Percentiles rank a stretch among this genome's conserved stretches.
Evolutionary conservation across 2,797 vertebrate species (phyloP).

Genomic region (Melanotaenia trifasciata): DNA sequence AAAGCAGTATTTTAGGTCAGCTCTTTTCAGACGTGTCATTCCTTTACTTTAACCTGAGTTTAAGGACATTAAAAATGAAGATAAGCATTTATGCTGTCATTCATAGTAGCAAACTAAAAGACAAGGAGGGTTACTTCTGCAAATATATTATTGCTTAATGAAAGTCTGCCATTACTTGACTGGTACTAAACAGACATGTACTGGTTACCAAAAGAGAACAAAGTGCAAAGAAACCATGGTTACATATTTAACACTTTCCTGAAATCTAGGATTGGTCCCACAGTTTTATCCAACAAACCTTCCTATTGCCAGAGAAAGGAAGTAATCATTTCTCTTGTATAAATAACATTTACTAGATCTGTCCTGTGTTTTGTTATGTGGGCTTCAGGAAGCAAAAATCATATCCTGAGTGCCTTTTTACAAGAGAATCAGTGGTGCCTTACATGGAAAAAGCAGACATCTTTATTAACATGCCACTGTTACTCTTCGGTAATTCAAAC

Average conservation of each 20-base stretch:
- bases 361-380: background rate
- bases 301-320: background rate
- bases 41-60: background rate
- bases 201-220: background rate
- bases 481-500: no score
- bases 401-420: constrained; percentile 1
- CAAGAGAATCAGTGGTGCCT: background rate
- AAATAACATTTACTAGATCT: background rate
- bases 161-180: background rate
- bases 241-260: no score
- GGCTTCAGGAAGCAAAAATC: background rate
- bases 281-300: no score
- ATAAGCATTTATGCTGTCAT: background rate
- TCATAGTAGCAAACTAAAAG: background rate
- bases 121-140: background rate
- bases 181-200: background rate
- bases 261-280: no score
- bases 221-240: no score
- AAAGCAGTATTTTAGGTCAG: background rate
- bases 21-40: background rate
- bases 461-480: background rate
- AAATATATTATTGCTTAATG: background rate
- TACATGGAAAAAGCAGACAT: background rate
- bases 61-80: background rate
- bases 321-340: background rate